phyloP scores from a whole-genome alignment of 2,888 invertebrate genomes.

The Buathra laborator region DNA sequence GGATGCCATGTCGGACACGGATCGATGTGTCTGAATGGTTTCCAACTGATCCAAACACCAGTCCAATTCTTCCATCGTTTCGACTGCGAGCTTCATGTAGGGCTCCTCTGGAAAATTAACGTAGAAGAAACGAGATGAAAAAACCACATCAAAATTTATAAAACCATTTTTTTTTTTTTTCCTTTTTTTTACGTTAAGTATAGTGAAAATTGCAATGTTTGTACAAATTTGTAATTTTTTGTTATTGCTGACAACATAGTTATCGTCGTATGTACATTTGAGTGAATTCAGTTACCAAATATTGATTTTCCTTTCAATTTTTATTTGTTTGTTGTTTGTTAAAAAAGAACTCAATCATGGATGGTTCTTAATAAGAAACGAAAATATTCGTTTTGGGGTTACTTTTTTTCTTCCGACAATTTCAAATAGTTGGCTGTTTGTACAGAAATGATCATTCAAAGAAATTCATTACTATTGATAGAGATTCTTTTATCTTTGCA shows the following conservation, averaged over 20 bases:
- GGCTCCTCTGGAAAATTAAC: conserved; percentile 91
- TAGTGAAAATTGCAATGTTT: not conserved
- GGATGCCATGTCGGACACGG: conserved; percentile 99
- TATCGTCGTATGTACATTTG: not conserved
- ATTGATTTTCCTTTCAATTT: not conserved
- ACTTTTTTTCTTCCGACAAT: not conserved
- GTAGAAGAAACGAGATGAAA: not conserved
- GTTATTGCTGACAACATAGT: not conserved
- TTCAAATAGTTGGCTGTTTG: not conserved
- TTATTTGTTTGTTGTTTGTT: not conserved
- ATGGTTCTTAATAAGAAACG: not conserved
- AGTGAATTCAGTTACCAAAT: not conserved
- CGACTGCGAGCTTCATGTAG: conserved; percentile 96
- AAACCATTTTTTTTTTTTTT: not conserved
- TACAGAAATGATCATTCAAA: not conserved
- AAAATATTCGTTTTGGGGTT: not conserved
- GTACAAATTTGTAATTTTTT: not conserved
- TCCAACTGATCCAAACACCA: conserved; percentile 99
- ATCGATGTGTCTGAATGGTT: conserved; percentile 99
- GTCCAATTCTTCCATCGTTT: conserved; percentile 99
- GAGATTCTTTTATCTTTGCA: not conserved
- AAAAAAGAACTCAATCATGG: not conserved
- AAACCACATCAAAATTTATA: not conserved
- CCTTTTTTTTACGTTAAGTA: not conserved
- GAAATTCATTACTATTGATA: not conserved